A percentile compares a stretch with the other conserved stretches of the same genome.
Evolutionary conservation across 2,113 vertebrate genomes (phyloP).

Genomic region (Xyliphius kryptos): DNA sequence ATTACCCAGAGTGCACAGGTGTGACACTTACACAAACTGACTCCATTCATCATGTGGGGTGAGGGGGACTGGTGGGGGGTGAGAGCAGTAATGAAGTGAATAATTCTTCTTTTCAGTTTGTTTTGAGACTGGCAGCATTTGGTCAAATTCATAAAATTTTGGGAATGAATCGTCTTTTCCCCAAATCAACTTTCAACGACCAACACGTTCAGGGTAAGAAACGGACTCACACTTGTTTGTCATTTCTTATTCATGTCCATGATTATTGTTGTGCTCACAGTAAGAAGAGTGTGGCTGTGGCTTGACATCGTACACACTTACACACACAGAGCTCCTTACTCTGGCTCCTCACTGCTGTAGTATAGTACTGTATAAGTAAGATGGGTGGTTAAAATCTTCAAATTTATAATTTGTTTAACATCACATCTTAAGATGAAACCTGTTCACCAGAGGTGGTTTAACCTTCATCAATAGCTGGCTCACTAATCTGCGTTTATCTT

Average conservation of each 20-base stretch:
- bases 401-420: no score
- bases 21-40: background rate
- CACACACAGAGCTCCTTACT: no score
- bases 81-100: background rate
- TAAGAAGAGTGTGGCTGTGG: no score
- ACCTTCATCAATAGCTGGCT: no score
- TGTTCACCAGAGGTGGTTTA: no score
- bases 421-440: no score
- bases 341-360: no score
- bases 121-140: constrained; percentile 85
- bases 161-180: constrained; percentile 82
- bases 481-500: no score
- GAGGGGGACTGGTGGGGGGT: background rate
- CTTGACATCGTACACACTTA: no score
- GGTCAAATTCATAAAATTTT: constrained; percentile 90
- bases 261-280: no score
- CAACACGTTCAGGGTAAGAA: constrained; percentile 4
- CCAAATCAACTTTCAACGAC: constrained; percentile 62
- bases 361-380: no score
- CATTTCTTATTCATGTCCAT: background rate
- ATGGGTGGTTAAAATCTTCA: no score
- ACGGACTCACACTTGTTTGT: background rate
- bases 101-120: constrained; percentile 65
- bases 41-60: background rate
- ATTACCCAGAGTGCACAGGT: constrained; percentile 94